Percentiles rank a stretch among this genome's conserved stretches.
Evolutionary conservation across 2,113 vertebrate species (phyloP).

Genomic region (Lamprologus speciosus): DNA sequence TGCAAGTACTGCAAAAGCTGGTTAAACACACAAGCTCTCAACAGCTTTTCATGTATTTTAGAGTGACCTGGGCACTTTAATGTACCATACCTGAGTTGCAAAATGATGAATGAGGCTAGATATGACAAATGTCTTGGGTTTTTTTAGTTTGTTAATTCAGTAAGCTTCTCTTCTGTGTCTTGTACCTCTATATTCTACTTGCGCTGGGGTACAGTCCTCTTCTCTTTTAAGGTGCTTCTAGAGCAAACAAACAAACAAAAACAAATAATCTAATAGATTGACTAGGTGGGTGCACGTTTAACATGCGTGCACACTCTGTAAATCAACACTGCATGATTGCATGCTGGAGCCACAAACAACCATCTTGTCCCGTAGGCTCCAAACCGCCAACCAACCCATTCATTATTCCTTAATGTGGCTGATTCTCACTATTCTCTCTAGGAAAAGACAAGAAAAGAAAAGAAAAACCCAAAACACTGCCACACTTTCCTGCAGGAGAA

Average conservation of each 20-base stretch:
- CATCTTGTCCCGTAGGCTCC: not conserved
- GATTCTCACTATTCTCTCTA: not conserved
- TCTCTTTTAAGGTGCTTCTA: not conserved
- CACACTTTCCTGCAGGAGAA: not conserved
- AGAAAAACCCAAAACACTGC: not conserved
- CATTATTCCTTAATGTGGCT: slow-evolving; percentile 4
- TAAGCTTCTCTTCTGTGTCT: not conserved
- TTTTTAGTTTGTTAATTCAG: not conserved
- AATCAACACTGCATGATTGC: slow-evolving; percentile 16
- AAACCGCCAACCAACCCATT: not conserved
- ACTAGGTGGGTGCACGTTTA: not conserved
- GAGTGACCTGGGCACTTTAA: not conserved
- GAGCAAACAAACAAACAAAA: not conserved
- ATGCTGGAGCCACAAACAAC: not conserved
- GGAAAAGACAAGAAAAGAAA: not conserved
- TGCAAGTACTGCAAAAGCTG: not conserved
- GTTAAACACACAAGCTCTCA: not conserved
- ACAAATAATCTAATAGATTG: not conserved
- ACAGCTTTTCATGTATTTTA: not conserved
- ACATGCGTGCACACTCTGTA: not conserved
- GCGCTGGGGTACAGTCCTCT: not conserved
- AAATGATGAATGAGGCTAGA: not conserved
- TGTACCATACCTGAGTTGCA: not conserved
- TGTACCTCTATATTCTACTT: not conserved
- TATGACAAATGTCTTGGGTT: accelerated